Base-by-base conservation (phyloP, 1,140 invertebrate species). In the Drosophila azteca region DNA sequence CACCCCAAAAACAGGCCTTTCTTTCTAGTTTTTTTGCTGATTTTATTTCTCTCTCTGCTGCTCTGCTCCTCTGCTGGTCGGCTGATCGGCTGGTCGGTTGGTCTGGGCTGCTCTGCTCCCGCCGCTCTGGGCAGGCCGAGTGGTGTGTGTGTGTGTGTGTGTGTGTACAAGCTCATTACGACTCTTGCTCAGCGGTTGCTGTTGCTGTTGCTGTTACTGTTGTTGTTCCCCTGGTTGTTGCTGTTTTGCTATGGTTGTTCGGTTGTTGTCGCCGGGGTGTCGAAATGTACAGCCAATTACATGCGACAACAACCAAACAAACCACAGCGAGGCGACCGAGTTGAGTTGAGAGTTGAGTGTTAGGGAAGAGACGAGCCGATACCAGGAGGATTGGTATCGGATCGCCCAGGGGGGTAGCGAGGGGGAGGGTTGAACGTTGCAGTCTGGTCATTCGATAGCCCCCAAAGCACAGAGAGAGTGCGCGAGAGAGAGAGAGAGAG, bases 261-360 rank as follows among this genome's bases (percentile, higher is more conserved):
- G 49, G 72, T 64, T 83, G 70, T 83, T 89, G 84, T 88, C 83
- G 83, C 79, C 79, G 75, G 83, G 82, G 82, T 87, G 82, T 85
- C 82, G 82, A 87, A 76, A 88, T 87, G 82, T 87, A 88, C 79
- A 87, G 83, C 82, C 83, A 87, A 88, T 88, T 87, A 87, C 82
- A 87, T 53, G 83, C 63, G 75, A 88, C 82, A 87, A 78, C 62
- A 85, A 65, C 78, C 61, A 53, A 58, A 57, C 43, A 60, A 48
- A 58, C 57, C 68, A 45, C 62, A 49, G 69, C 24, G 55, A 43
- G 41, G 39, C 54, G 15, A 15, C 3, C 35, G 35, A 39, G 7
- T 52, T 20, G 17, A 20, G 29, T 35, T 29, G 46, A 35, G 15
- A 39, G 29, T 17, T 15, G 35, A 24, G 9, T 4, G 48, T 8